Conservation (phyloP, 2,888 invertebrate genomes). For the Endotricha flammealis region DNA sequence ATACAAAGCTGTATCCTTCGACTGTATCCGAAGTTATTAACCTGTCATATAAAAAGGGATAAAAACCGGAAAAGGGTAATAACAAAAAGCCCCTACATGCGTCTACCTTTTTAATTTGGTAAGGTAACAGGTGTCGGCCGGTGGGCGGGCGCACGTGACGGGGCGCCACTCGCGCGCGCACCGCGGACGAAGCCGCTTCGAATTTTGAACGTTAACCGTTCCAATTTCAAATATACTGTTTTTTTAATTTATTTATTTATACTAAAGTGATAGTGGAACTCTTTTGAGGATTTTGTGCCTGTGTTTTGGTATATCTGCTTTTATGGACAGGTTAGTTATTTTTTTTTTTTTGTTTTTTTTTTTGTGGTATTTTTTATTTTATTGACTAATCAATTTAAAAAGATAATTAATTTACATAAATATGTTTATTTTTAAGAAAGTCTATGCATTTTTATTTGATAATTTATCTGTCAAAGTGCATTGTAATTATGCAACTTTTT, state of each 20-base stretch:
- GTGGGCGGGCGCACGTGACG: constrained; percentile 56
- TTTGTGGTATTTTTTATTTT: background rate
- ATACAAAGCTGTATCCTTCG: too few species aligned
- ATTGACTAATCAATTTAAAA: background rate
- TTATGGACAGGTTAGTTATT: constrained; percentile 44
- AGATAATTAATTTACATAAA: too few species aligned
- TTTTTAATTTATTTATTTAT: constrained; percentile 13
- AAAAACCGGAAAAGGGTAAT: constrained; percentile 36
- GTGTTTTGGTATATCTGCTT: constrained; percentile 41
- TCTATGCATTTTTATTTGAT: too few species aligned
- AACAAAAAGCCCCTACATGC: constrained; percentile 24
- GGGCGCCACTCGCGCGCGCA: constrained; percentile 71
- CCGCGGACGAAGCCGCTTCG: constrained; percentile 64
- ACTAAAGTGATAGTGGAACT: constrained; percentile 58
- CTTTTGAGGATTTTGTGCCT: constrained; percentile 66
- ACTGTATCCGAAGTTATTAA: too few species aligned
- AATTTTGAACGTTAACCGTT: constrained; percentile 53
- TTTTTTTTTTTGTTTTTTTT: constrained; percentile 19
- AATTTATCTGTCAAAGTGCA: background rate
- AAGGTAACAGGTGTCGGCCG: constrained; percentile 52
- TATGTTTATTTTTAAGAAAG: too few species aligned
- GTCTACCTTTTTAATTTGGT: constrained; percentile 45
- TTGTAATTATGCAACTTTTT: background rate
- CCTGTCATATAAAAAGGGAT: constrained; percentile 11
- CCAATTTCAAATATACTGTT: constrained; percentile 39